These are phyloP conservation scores for Aphidoletes aphidimyza DNA, from an alignment of 2,888 invertebrate genomes.

Conservation along the genomic window DNA sequence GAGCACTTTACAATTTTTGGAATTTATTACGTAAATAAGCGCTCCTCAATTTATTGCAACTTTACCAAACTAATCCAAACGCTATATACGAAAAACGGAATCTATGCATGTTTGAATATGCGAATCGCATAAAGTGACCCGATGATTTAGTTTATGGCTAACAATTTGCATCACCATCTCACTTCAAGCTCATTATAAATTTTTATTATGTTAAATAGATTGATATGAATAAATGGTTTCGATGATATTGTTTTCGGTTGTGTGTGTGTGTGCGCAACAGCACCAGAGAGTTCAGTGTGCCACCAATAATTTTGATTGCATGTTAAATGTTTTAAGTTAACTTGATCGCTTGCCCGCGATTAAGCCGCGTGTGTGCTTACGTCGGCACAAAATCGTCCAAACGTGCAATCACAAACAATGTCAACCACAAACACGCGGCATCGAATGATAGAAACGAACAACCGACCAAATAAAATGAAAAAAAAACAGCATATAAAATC, in stretches of 20 bases:
- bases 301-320: background rate
- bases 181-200: conserved; percentile 15
- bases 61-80: background rate
- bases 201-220: conserved; percentile 48
- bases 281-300: background rate
- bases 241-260: background rate
- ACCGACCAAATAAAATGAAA: background rate
- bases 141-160: background rate
- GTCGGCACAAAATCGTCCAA: conserved; percentile 26
- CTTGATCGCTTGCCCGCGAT: conserved; percentile 13
- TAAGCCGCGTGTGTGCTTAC: background rate
- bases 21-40: background rate
- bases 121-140: too few relatives aligned
- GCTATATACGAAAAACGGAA: background rate
- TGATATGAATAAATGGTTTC: conserved; percentile 20
- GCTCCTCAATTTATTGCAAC: background rate
- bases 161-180: conserved; percentile 15
- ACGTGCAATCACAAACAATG: conserved; percentile 14
- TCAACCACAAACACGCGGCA: background rate
- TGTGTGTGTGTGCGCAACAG: too few relatives aligned
- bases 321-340: conserved; percentile 5
- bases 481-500: background rate
- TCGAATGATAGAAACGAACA: background rate
- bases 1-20: background rate
- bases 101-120: too few relatives aligned